A percentile compares a stretch with the other conserved stretches of the same genome.
Evolutionary conservation across 2,797 vertebrate genomes (phyloP).

Genomic region (Parotocinclus haroldoi): DNA sequence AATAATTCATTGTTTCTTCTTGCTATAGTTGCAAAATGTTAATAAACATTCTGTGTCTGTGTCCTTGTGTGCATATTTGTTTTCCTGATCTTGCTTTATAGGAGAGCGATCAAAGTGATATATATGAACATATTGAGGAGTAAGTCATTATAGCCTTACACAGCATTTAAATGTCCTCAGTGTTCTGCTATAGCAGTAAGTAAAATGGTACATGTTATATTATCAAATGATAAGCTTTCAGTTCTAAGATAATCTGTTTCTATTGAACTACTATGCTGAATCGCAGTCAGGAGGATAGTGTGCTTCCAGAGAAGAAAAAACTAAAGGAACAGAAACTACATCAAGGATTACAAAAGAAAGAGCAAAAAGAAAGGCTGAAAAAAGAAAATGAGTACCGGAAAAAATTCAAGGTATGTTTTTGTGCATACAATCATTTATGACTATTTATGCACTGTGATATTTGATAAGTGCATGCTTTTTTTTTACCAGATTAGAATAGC

Average conservation of each 20-base stretch:
- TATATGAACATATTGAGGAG: slow-evolving; percentile 73
- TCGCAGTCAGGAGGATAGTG: slow-evolving; percentile 46
- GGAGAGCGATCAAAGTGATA: slow-evolving; percentile 60
- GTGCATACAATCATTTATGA: background rate
- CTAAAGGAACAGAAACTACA: slow-evolving; percentile 56
- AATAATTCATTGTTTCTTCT: background rate
- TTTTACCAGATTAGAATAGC: background rate
- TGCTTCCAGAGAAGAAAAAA: slow-evolving; percentile 26
- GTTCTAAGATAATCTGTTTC: background rate
- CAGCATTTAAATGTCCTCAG: no score
- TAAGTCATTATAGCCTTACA: slow-evolving; percentile 53
- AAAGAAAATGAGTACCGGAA: slow-evolving; percentile 62
- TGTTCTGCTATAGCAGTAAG: background rate
- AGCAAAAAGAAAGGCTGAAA: slow-evolving; percentile 59
- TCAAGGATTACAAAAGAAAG: slow-evolving; percentile 57
- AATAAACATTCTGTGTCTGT: background rate
- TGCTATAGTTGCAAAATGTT: background rate
- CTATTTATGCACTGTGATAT: background rate
- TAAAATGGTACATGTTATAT: background rate
- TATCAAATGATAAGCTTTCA: background rate
- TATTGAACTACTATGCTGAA: background rate
- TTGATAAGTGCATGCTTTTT: no score
- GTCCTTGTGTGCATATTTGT: background rate
- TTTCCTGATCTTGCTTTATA: slow-evolving; percentile 43
- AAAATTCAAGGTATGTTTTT: slow-evolving; percentile 69